phyloP scores from a whole-genome alignment of 1,140 invertebrate genomes.

The Drosophila auraria region DNA sequence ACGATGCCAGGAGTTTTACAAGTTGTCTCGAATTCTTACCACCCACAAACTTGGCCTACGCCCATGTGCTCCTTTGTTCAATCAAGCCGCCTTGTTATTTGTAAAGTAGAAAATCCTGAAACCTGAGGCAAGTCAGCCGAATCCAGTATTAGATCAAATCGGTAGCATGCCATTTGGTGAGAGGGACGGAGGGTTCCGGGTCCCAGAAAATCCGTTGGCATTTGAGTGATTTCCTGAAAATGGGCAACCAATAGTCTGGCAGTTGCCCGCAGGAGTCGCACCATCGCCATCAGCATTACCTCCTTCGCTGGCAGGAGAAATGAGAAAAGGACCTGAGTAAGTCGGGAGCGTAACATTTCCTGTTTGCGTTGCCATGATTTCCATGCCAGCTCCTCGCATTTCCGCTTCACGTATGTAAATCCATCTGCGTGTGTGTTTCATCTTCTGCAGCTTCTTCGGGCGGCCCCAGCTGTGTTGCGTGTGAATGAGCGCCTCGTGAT shows the following conservation, averaged over 20 bases:
- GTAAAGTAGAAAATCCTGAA: slow-evolving; percentile 13
- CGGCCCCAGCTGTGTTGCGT: slow-evolving; percentile 16
- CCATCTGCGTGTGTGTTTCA: slow-evolving; percentile 35
- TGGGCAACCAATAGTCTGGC: slow-evolving; percentile 29
- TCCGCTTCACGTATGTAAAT: slow-evolving; percentile 13
- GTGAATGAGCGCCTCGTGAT: slow-evolving; percentile 60
- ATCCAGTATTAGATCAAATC: slow-evolving; percentile 5
- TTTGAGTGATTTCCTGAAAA: neutral
- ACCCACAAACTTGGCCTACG: slow-evolving; percentile 1
- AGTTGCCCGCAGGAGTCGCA: neutral
- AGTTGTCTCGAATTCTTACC: neutral
- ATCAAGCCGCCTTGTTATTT: slow-evolving; percentile 14
- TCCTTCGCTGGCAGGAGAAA: slow-evolving; percentile 53
- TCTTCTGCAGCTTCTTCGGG: slow-evolving; percentile 10
- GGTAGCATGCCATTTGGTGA: slow-evolving; percentile 6
- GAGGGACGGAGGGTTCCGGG: neutral
- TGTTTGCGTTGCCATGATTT: slow-evolving; percentile 79
- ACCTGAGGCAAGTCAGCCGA: neutral
- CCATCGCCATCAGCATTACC: slow-evolving; percentile 22
- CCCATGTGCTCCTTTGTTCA: slow-evolving; percentile 6
- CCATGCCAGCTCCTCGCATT: slow-evolving; percentile 33
- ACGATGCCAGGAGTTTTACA: neutral
- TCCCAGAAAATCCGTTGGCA: neutral
- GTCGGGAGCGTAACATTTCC: slow-evolving; percentile 66
- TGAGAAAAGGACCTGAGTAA: slow-evolving; percentile 42